These are phyloP conservation scores for Periophthalmodon schlosseri DNA, from an alignment of 2,113 vertebrate genomes.

Conservation along the genomic window DNA sequence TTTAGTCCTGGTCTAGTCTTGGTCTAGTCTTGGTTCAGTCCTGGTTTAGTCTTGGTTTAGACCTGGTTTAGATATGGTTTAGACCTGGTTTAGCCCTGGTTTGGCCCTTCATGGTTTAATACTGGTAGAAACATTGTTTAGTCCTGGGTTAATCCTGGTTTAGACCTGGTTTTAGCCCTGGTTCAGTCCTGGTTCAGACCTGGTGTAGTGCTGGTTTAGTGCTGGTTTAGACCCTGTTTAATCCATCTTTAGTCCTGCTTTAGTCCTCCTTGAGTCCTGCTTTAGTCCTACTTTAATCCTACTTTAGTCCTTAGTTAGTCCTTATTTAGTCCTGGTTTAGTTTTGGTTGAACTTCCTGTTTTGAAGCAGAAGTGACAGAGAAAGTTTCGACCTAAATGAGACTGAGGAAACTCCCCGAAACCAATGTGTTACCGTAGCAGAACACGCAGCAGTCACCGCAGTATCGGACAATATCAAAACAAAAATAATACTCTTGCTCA, in stretches of 20 bases:
- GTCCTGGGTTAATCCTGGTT: too few species aligned
- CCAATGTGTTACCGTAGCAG: neutral
- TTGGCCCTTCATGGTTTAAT: too few species aligned
- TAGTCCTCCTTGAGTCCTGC: neutral
- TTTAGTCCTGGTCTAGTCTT: neutral
- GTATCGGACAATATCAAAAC: neutral
- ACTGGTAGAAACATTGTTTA: too few species aligned
- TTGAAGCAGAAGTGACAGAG: neutral
- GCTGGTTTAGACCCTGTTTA: too few species aligned
- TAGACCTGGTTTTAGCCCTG: too few species aligned
- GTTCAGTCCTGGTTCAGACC: neutral
- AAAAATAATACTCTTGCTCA: too few species aligned
- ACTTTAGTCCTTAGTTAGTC: neutral
- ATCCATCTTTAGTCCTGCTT: too few species aligned
- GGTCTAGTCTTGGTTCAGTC: neutral
- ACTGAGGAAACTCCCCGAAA: neutral
- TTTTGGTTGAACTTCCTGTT: neutral
- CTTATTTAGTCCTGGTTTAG: neutral
- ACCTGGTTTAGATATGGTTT: neutral
- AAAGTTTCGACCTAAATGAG: neutral
- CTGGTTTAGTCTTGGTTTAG: too few species aligned
- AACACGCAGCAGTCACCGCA: neutral
- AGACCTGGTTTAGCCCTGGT: neutral
- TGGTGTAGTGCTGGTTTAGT: too few species aligned
- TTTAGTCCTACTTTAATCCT: neutral